Evolutionary conservation across 2,113 vertebrate species (phyloP).

Genomic region (Ia io): DNA sequence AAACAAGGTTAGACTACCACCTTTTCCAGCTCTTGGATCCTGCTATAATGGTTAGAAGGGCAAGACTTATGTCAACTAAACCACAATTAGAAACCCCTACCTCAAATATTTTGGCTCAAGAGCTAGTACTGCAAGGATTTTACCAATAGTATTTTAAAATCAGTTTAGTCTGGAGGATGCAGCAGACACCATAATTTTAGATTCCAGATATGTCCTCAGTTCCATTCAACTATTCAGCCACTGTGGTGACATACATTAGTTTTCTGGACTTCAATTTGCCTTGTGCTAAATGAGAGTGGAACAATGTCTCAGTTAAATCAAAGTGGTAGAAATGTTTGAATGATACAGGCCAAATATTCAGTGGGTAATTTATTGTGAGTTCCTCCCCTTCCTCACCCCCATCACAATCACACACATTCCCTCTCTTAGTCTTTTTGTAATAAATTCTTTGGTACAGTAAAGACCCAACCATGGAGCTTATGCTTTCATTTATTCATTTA

Average conservation of each 20-base stretch:
- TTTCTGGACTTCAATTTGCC: constrained; percentile 8
- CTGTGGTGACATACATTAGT: neutral
- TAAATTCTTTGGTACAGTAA: neutral
- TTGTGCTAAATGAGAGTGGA: constrained; percentile 28
- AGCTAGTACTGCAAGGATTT: neutral
- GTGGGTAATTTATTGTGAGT: neutral
- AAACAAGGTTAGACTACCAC: neutral
- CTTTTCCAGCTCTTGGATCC: neutral
- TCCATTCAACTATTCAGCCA: neutral
- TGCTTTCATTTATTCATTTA: constrained; percentile 16
- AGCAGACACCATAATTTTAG: neutral
- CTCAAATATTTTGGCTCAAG: neutral
- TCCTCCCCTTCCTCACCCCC: neutral
- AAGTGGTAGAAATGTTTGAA: neutral
- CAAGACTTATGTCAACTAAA: neutral
- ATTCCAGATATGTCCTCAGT: neutral
- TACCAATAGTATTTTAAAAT: neutral
- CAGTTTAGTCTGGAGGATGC: neutral
- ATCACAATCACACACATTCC: neutral
- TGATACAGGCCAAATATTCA: neutral
- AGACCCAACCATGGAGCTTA: neutral
- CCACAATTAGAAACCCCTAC: neutral
- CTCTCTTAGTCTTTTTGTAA: neutral
- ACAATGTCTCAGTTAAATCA: neutral
- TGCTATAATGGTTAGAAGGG: neutral